A percentile compares a stretch with the other conserved stretches of the same genome.
These are phyloP conservation scores for Eupithecia subfuscata DNA, from an alignment of 2,888 invertebrate species.

Conservation along the genomic window DNA sequence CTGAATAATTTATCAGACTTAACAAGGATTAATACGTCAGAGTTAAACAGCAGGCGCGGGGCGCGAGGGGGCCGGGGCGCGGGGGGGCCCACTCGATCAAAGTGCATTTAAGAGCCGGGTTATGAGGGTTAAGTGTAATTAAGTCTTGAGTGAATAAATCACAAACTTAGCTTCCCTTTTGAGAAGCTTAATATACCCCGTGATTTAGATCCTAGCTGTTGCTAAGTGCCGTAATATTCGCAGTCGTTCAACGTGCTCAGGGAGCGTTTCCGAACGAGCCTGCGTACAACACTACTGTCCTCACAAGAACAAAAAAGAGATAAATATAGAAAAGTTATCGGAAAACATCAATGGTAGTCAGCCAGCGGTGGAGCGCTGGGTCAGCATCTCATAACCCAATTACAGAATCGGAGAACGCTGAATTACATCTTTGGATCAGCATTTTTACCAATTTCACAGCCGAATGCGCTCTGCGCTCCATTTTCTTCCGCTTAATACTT, in stretches of 20 bases:
- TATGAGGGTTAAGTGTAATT: constrained; percentile 36
- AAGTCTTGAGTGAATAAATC: constrained; percentile 35
- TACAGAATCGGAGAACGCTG: constrained; percentile 22
- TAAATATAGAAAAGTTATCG: not conserved
- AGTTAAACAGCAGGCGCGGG: constrained; percentile 61
- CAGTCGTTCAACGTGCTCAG: not conserved
- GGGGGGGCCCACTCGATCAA: constrained; percentile 37
- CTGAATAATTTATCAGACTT: constrained; percentile 76
- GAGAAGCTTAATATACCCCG: not conserved
- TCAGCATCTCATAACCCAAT: constrained; percentile 32
- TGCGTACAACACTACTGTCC: not conserved
- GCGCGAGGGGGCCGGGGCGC: constrained; percentile 7
- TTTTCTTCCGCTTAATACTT: constrained; percentile 38
- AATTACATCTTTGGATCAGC: constrained; percentile 29
- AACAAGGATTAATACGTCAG: constrained; percentile 73
- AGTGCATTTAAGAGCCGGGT: constrained; percentile 39
- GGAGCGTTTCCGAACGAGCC: not conserved
- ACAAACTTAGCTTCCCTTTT: constrained; percentile 29
- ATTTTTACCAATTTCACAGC: constrained; percentile 35
- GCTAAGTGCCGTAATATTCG: not conserved
- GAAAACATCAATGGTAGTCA: not conserved
- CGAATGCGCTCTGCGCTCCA: constrained; percentile 32
- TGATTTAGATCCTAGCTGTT: constrained; percentile 6
- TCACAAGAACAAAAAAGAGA: not conserved
- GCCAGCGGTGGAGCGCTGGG: not conserved